Conservation (phyloP, 2,888 invertebrate species). For the Parnassius orleans region DNA sequence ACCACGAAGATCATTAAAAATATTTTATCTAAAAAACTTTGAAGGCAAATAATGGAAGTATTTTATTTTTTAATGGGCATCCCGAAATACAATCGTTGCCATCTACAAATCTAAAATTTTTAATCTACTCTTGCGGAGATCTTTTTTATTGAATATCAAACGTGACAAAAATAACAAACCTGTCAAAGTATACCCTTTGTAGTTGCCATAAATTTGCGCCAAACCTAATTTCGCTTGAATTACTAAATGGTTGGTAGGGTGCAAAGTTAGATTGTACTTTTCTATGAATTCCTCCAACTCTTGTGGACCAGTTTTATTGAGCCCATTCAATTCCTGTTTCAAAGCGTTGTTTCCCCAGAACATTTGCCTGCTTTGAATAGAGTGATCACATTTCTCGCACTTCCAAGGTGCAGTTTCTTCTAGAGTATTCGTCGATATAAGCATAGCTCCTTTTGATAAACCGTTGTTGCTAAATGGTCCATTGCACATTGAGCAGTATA, state of each 20-base stretch:
- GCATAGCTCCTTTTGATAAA: conserved; percentile 61
- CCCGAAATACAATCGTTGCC: too few relatives aligned
- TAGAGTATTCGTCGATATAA: conserved; percentile 82
- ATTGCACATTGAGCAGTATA: conserved; percentile 83
- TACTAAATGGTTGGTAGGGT: conserved; percentile 84
- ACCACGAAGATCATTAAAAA: neutral
- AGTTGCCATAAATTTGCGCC: conserved; percentile 85
- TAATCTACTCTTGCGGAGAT: too few relatives aligned
- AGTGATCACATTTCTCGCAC: conserved; percentile 83
- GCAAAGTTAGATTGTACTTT: conserved; percentile 83
- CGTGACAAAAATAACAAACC: conserved; percentile 55
- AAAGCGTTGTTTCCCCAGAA: conserved; percentile 82
- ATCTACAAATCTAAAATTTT: too few relatives aligned
- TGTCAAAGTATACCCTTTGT: conserved; percentile 75
- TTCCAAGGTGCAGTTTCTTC: conserved; percentile 82
- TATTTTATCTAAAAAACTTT: too few relatives aligned
- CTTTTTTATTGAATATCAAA: too few relatives aligned
- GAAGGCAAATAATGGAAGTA: too few relatives aligned
- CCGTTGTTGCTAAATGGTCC: conserved; percentile 53
- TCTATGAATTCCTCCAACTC: conserved; percentile 83
- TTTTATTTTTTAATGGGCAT: too few relatives aligned
- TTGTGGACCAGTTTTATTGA: conserved; percentile 77
- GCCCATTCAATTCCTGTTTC: conserved; percentile 78
- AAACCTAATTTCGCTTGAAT: conserved; percentile 86
- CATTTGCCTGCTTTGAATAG: conserved; percentile 80